Percentiles rank a stretch among this genome's conserved stretches.
Conservation (phyloP, 2,113 vertebrate species). For the Azemiops feae region DNA sequence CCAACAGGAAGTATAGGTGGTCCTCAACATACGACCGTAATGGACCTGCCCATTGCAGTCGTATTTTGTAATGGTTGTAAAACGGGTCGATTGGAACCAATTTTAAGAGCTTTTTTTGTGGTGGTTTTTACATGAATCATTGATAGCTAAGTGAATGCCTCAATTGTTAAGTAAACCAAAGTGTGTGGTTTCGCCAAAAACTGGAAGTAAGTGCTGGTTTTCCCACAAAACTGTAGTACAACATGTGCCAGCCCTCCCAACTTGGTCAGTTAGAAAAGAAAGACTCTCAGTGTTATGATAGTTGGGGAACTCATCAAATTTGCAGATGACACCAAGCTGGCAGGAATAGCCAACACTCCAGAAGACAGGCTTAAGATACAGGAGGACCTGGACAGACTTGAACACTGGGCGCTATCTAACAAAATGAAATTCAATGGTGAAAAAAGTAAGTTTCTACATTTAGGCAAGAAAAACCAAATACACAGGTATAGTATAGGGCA, state of each 20-base stretch:
- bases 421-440: too few relatives aligned
- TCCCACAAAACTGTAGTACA: neutral
- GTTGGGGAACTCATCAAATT: too few relatives aligned
- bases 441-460: too few relatives aligned
- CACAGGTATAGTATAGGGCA: too few relatives aligned
- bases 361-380: too few relatives aligned
- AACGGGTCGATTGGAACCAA: neutral
- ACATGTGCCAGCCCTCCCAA: neutral
- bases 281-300: neutral
- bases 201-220: neutral
- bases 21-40: neutral
- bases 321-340: too few relatives aligned
- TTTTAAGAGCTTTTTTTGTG: neutral
- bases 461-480: too few relatives aligned
- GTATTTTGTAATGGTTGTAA: neutral
- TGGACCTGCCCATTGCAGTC: neutral
- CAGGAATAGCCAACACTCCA: too few relatives aligned
- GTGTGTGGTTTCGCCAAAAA: neutral
- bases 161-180: neutral
- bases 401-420: too few relatives aligned
- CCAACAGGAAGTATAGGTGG: neutral
- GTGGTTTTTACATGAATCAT: neutral
- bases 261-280: neutral
- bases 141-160: neutral
- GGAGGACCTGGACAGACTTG: too few relatives aligned